These are phyloP conservation scores for Blastobasis lacticolella DNA, from an alignment of 2,888 invertebrate species.

Conservation along the genomic window DNA sequence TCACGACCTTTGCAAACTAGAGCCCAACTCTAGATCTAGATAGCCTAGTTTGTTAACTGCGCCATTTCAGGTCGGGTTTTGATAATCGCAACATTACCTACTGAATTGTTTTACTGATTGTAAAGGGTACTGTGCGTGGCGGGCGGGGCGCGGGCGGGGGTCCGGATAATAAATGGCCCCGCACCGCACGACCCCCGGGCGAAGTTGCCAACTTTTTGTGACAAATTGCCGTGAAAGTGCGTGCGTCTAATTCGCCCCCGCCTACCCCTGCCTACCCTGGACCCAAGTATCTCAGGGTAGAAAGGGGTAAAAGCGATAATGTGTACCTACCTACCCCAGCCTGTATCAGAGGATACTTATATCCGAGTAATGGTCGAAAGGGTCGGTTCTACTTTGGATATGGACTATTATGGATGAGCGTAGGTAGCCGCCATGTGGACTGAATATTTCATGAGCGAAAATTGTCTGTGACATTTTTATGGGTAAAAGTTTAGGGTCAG, in stretches of 20 bases:
- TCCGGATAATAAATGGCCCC: constrained; percentile 55
- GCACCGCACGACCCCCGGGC: constrained; percentile 36
- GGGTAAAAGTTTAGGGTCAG: no score
- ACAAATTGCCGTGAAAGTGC: constrained; percentile 67
- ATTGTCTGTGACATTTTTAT: no score
- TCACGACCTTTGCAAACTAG: no score
- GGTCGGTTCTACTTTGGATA: not conserved
- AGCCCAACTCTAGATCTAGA: no score
- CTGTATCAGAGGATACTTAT: not conserved
- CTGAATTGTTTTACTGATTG: no score
- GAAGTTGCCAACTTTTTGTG: constrained; percentile 67
- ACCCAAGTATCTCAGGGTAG: not conserved
- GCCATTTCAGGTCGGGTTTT: no score
- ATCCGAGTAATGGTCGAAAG: not conserved
- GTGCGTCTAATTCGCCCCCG: constrained; percentile 15
- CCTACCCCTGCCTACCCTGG: no score
- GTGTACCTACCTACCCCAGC: not conserved
- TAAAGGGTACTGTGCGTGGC: no score
- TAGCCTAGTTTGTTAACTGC: no score
- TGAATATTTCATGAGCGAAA: no score
- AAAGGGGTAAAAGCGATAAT: constrained; percentile 1
- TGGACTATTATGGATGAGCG: not conserved
- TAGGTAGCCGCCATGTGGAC: no score
- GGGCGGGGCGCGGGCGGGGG: constrained; percentile 20
- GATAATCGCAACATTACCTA: no score